phyloP scores from a whole-genome alignment of 1,140 invertebrate genomes.

The Drosophila novamexicana region DNA sequence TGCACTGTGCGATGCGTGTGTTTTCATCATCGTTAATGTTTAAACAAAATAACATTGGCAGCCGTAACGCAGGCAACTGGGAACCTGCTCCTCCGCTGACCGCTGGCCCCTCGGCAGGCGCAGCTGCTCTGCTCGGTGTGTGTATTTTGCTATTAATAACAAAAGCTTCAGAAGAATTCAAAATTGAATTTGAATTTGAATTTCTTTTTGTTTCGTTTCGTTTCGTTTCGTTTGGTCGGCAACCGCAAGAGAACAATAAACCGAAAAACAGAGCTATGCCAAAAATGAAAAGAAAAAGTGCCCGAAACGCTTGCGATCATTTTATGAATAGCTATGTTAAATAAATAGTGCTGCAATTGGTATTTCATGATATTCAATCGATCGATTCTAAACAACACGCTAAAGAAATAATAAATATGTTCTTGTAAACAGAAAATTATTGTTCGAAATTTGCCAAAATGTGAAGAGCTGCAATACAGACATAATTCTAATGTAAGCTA shows the following conservation, averaged over 20 bases:
- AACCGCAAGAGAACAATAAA: constrained; percentile 77
- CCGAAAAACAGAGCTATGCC: constrained; percentile 20
- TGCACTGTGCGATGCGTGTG: constrained; percentile 58
- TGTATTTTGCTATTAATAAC: constrained; percentile 80
- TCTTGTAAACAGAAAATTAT: not conserved
- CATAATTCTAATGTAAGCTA: no score
- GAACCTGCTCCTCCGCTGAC: not conserved
- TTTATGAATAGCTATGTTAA: constrained; percentile 39
- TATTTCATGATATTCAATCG: constrained; percentile 4
- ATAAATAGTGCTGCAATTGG: constrained; percentile 47
- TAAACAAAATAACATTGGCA: constrained; percentile 80
- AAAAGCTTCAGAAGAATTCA: constrained; percentile 77
- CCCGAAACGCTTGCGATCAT: constrained; percentile 63
- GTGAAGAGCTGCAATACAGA: no score
- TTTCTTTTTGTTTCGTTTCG: constrained; percentile 48
- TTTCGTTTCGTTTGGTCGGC: constrained; percentile 63
- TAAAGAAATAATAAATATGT: constrained; percentile 8
- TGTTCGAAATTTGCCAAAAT: no score
- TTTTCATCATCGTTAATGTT: constrained; percentile 81
- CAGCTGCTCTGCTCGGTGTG: constrained; percentile 65
- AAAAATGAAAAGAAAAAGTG: constrained; percentile 39
- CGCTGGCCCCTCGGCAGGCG: constrained; percentile 8
- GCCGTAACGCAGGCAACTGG: constrained; percentile 26
- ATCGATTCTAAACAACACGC: not conserved
- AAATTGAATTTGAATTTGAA: constrained; percentile 44